Conservation (phyloP, 2,888 invertebrate genomes). For the Agrochola litura region DNA sequence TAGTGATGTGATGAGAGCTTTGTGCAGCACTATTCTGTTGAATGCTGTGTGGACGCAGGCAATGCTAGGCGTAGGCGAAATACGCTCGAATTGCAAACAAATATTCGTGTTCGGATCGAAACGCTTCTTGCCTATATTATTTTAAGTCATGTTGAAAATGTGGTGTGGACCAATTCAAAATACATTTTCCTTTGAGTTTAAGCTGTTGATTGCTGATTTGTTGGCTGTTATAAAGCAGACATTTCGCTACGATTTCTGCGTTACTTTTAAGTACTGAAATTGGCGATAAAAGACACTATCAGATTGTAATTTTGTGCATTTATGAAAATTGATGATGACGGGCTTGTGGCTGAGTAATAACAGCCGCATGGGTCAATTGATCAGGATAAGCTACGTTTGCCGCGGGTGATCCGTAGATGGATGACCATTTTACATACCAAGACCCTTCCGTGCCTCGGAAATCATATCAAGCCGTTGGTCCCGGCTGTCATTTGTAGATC, state of each 20-base stretch:
- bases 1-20: slow-evolving; percentile 58
- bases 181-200: neutral
- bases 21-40: slow-evolving; percentile 44
- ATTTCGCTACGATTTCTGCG: neutral
- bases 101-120: slow-evolving; percentile 3
- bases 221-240: neutral
- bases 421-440: too few relatives aligned
- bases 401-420: too few relatives aligned
- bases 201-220: too few relatives aligned
- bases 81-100: slow-evolving; percentile 18
- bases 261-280: neutral
- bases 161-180: neutral
- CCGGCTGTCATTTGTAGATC: too few relatives aligned
- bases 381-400: too few relatives aligned
- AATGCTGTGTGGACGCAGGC: neutral
- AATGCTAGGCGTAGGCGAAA: neutral
- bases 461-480: too few relatives aligned
- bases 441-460: too few relatives aligned
- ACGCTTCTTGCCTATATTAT: slow-evolving; percentile 5
- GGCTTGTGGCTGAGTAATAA: too few relatives aligned
- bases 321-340: neutral
- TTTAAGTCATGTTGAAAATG: slow-evolving; percentile 14
- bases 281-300: neutral
- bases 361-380: too few relatives aligned
- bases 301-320: neutral